These are phyloP conservation scores for Erythrocercus mccallii DNA, from an alignment of 2,113 vertebrate species.

Conservation along the genomic window DNA sequence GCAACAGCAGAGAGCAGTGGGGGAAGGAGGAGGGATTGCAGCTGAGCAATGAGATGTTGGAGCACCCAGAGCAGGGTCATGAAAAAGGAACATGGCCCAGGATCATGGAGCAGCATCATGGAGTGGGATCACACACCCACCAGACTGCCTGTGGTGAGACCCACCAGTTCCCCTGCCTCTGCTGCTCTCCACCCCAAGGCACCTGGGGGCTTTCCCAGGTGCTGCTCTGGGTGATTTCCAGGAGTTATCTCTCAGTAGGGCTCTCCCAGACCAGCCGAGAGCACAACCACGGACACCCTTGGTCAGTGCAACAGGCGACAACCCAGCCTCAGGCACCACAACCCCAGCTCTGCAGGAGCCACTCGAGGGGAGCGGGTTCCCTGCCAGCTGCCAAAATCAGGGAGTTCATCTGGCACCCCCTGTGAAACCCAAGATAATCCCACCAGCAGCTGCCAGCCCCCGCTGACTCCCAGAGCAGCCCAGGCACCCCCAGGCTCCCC, in stretches of 20 bases:
- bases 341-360: neutral
- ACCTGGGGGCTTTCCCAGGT: neutral
- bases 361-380: rapidly evolving
- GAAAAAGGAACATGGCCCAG: neutral
- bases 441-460: neutral
- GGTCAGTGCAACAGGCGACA: neutral
- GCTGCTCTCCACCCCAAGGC: neutral
- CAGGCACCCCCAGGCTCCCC: neutral
- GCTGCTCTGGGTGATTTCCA: neutral
- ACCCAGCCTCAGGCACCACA: neutral
- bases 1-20: neutral
- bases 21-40: neutral
- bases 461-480: rapidly evolving
- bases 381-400: neutral
- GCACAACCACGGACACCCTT: rapidly evolving
- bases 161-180: neutral
- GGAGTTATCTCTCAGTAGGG: neutral
- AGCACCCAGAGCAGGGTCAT: neutral
- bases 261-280: neutral
- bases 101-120: neutral
- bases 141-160: rapidly evolving
- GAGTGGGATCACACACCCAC: rapidly evolving
- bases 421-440: rapidly evolving
- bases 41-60: rapidly evolving
- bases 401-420: neutral